phyloP scores from a whole-genome alignment of 2,113 vertebrate species.

The Telmatochromis sp. region DNA sequence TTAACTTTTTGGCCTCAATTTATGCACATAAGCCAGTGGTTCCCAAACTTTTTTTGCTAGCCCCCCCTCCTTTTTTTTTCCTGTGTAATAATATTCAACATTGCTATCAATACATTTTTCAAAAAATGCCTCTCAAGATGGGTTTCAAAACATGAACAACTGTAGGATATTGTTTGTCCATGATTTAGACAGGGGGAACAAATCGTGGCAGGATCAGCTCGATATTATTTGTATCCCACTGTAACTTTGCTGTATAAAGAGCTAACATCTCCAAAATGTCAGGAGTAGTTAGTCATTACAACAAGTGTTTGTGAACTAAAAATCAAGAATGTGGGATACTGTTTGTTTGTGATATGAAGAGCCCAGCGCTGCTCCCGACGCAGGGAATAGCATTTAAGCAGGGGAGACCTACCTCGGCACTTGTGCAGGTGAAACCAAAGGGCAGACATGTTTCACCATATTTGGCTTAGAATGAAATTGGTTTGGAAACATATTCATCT shows the following conservation, averaged over 20 bases:
- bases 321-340: not conserved
- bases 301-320: not conserved
- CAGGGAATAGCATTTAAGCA: accelerated
- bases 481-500: not conserved
- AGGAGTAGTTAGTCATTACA: not conserved
- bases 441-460: not conserved
- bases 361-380: not conserved
- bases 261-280: not conserved
- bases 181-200: not conserved
- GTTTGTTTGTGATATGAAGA: accelerated
- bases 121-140: not conserved
- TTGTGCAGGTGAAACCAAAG: not conserved
- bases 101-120: not conserved
- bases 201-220: accelerated
- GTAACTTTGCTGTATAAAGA: not conserved
- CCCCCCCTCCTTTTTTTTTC: not conserved
- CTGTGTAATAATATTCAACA: not conserved
- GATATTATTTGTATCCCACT: not conserved
- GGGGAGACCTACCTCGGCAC: not conserved
- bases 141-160: not conserved
- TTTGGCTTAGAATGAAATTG: not conserved
- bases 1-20: not conserved
- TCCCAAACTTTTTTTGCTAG: not conserved
- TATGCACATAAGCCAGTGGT: not conserved
- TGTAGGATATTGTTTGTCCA: not conserved